Evolutionary conservation across 2,113 vertebrate species (phyloP), one percentile per base, ranked within the genome.

Genomic region (Alligator sinensis): DNA sequence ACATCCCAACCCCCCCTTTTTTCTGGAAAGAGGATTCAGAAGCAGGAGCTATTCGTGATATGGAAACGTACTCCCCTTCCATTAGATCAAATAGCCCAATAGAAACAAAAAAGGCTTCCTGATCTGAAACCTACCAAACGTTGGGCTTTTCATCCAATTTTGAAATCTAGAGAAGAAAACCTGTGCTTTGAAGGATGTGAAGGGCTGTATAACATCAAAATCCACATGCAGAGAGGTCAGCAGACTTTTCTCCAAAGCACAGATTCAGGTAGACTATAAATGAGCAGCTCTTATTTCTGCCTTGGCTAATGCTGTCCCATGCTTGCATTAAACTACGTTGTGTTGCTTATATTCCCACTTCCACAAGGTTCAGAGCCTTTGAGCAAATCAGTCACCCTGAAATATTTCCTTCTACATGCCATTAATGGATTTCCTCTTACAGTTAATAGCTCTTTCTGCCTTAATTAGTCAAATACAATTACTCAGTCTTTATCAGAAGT

Each of bases 391-490:
- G 58, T 17, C 79, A 22, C 72, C 28, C 80, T 21, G 12, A 21
- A 54, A 19, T 28, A n/a, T 11, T 55, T 54, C 62, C 19, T 5
- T 62, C 10, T 16, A 25, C 14, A 17, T 10, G n/a, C 21, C 10
- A 62, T n/a, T 88, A 86, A 72, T 91, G 92, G 86, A 87, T 87
- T 91, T 70, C 86, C 62, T 57, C 77, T 54, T 70, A 21, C 10
- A 13, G 30, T 22, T 13, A 22, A 72, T 15, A 74, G 70, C 38
- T 47, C 34, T 47, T 74, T 96, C 30, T 0, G 54, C 58, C 86
- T 88, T 61, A 93, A 21, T 68, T 82, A 87, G 21, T 13, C 4
- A 0, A 76, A 80, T 6, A 77, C 89, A 94, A 95, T 91, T 92
- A 82, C 2, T 0, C n/a, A 0, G 0, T 83, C 59, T 80, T 84